These are phyloP conservation scores for Shargacucullia verbasci DNA, from an alignment of 2,888 invertebrate species.

Conservation along the genomic window DNA sequence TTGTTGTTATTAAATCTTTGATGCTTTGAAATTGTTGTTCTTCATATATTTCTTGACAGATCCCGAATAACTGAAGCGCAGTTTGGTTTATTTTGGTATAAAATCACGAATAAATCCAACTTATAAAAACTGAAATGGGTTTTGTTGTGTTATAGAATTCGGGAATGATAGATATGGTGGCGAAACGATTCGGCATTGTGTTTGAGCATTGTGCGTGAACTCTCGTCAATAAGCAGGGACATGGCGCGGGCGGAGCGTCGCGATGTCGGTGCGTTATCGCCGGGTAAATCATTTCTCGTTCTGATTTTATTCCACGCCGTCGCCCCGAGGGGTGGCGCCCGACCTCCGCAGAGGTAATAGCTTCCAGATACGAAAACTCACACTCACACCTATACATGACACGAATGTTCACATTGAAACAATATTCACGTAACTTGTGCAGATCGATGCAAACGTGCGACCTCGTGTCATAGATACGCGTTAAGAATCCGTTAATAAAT, in stretches of 20 bases:
- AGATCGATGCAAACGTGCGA: constrained; percentile 74
- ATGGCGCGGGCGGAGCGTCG: constrained; percentile 63
- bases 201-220: constrained; percentile 74
- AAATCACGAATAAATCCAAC: constrained; percentile 6
- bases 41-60: neutral
- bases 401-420: constrained; percentile 80
- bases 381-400: constrained; percentile 74
- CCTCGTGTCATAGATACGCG: constrained; percentile 72
- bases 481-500: constrained; percentile 66
- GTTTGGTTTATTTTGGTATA: neutral
- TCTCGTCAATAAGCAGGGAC: constrained; percentile 70
- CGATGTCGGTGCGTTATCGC: constrained; percentile 69
- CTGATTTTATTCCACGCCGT: constrained; percentile 81
- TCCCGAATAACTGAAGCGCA: constrained; percentile 1
- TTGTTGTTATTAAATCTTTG: constrained; percentile 63
- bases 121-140: constrained; percentile 16
- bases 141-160: constrained; percentile 52
- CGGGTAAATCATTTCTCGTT: constrained; percentile 83
- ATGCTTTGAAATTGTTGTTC: constrained; percentile 2
- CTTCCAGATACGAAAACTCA: constrained; percentile 76
- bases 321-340: constrained; percentile 69
- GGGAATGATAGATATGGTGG: constrained; percentile 63
- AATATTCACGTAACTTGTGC: constrained; percentile 78
- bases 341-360: constrained; percentile 73
- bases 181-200: constrained; percentile 69